Conservation (phyloP, 1,140 invertebrate genomes). For the Euura saliciscinereae region DNA sequence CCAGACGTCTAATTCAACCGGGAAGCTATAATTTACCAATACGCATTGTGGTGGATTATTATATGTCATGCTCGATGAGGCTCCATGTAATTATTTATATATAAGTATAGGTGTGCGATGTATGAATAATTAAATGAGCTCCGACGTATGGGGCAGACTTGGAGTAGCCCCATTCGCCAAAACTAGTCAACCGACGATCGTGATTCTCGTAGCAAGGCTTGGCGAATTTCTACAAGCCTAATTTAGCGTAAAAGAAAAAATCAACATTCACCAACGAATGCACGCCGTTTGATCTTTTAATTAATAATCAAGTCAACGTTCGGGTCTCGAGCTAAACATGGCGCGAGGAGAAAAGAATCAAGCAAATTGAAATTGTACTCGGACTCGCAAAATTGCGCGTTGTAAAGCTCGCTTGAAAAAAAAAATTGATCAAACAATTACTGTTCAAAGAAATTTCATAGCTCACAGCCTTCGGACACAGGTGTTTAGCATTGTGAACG, state of each 20-base stretch:
- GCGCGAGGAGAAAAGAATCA: too few species aligned
- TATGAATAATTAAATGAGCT: too few species aligned
- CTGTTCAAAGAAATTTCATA: neutral
- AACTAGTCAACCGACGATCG: neutral
- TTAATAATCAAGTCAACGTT: neutral
- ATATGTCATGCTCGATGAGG: too few species aligned
- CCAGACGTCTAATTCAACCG: too few species aligned
- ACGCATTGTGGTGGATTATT: too few species aligned
- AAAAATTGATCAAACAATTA: neutral
- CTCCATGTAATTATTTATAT: too few species aligned
- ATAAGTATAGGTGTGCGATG: too few species aligned
- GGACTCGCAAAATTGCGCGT: too few species aligned
- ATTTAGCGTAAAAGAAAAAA: neutral
- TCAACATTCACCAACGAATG: neutral
- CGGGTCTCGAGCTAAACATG: neutral
- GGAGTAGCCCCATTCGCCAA: neutral
- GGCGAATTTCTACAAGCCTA: slow-evolving; percentile 1
- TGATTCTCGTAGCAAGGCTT: neutral
- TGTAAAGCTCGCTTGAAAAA: neutral
- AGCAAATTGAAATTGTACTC: too few species aligned
- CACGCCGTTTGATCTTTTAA: neutral
- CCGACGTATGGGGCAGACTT: too few species aligned
- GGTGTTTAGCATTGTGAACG: neutral
- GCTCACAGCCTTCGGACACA: neutral
- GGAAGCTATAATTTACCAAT: too few species aligned